Conservation (phyloP, 1,140 invertebrate species). For the Helicorthomorpha holstii region DNA sequence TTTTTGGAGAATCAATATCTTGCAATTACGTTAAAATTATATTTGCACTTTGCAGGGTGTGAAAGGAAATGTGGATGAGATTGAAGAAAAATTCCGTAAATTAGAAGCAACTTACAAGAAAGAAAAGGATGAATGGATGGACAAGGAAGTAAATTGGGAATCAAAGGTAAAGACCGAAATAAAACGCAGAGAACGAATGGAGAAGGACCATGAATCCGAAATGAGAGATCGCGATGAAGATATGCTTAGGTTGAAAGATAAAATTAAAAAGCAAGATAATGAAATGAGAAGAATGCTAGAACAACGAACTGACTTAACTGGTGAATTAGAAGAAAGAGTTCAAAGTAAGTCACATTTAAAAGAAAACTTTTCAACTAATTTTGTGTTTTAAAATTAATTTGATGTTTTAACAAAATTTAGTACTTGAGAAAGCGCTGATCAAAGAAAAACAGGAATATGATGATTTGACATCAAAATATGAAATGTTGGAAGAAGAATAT, state of each 20-base stretch:
- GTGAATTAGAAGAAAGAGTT: background rate
- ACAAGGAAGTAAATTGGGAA: slow-evolving; percentile 40
- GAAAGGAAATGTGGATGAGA: slow-evolving; percentile 22
- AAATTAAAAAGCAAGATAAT: slow-evolving; percentile 19
- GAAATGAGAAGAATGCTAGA: slow-evolving; percentile 25
- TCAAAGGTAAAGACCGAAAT: slow-evolving; percentile 43
- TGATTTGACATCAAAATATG: slow-evolving; percentile 60
- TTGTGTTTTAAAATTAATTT: no score
- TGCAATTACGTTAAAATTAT: no score
- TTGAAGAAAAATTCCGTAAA: slow-evolving; percentile 33
- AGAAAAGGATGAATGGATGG: slow-evolving; percentile 35
- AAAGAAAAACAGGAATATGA: slow-evolving; percentile 52
- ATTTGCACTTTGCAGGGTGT: no score
- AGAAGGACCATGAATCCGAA: slow-evolving; percentile 39
- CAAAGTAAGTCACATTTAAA: background rate
- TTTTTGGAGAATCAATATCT: no score
- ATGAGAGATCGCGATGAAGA: slow-evolving; percentile 45
- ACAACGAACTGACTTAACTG: slow-evolving; percentile 16
- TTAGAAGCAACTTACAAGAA: slow-evolving; percentile 33
- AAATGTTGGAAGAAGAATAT: slow-evolving; percentile 62
- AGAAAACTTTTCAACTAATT: background rate
- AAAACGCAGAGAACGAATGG: slow-evolving; percentile 40
- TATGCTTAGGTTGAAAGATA: slow-evolving; percentile 37
- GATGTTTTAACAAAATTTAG: no score
- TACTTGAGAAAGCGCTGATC: slow-evolving; percentile 43